Conservation (phyloP, 2,113 vertebrate genomes). For the Leptosomus discolor region DNA sequence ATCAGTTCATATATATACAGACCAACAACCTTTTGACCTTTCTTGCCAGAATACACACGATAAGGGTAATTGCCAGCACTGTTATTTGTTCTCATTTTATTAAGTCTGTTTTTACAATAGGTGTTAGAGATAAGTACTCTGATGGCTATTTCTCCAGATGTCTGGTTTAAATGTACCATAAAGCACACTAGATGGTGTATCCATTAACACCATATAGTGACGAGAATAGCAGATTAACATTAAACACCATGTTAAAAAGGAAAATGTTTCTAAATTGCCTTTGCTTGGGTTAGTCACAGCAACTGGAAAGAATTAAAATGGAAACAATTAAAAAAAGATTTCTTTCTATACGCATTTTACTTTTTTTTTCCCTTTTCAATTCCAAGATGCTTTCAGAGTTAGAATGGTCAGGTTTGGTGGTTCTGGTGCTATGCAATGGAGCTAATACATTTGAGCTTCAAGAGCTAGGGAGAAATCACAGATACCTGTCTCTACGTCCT, state of each 20-base stretch:
- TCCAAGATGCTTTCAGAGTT: neutral
- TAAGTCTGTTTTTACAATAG: conserved; percentile 51
- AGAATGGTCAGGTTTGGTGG: neutral
- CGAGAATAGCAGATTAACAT: neutral
- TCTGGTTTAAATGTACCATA: conserved; percentile 34
- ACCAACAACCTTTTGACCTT: conserved; percentile 43
- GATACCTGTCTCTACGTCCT: neutral
- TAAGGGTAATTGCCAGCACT: conserved; percentile 50
- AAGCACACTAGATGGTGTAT: neutral
- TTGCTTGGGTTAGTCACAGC: neutral
- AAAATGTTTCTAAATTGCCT: neutral
- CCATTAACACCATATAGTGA: neutral
- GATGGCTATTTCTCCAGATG: conserved; percentile 39
- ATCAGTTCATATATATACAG: conserved; percentile 64
- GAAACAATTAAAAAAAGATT: neutral
- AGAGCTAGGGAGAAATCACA: neutral
- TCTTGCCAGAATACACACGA: conserved; percentile 3
- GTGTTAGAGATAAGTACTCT: conserved; percentile 27
- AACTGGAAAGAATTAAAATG: neutral
- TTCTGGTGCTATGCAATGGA: neutral
- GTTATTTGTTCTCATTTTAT: conserved; percentile 63
- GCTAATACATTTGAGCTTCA: neutral
- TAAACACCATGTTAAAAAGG: neutral
- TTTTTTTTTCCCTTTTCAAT: neutral
- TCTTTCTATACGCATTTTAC: neutral